A percentile compares a stretch with the other conserved stretches of the same genome.
phyloP scores from a whole-genome alignment of 1,140 invertebrate species.

The Phocides pigmalion region DNA sequence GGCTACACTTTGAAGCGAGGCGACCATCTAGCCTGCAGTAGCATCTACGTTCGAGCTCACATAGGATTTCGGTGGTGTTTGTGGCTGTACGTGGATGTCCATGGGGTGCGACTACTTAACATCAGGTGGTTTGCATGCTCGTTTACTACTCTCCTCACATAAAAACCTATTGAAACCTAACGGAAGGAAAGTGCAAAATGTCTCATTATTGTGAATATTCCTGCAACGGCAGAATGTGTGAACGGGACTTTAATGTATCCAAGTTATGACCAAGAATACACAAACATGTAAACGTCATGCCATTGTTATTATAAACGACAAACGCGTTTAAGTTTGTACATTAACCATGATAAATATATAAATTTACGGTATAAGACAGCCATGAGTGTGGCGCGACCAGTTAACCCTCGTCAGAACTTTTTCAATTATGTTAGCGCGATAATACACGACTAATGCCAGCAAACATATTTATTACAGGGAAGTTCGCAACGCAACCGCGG shows the following conservation, averaged over 20 bases:
- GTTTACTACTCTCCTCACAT: too few species aligned
- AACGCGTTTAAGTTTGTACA: slow-evolving; percentile 43
- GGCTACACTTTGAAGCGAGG: too few species aligned
- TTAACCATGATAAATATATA: slow-evolving; percentile 45
- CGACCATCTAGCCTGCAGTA: too few species aligned
- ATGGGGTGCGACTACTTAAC: too few species aligned
- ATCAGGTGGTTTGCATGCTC: too few species aligned
- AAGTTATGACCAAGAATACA: neutral
- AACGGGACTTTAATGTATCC: neutral
- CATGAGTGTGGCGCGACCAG: slow-evolving; percentile 37
- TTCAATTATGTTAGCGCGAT: slow-evolving; percentile 64
- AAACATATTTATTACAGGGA: slow-evolving; percentile 60
- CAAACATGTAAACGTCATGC: neutral
- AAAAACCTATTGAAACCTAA: too few species aligned
- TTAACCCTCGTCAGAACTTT: slow-evolving; percentile 72
- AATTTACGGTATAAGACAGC: slow-evolving; percentile 39
- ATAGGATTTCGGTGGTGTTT: too few species aligned
- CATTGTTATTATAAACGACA: slow-evolving; percentile 28
- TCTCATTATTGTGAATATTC: too few species aligned
- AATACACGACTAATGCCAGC: slow-evolving; percentile 46
- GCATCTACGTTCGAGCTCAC: too few species aligned
- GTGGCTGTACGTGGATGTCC: too few species aligned
- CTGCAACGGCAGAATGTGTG: too few species aligned
- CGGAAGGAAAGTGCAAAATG: too few species aligned
- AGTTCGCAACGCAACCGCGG: slow-evolving; percentile 30